phyloP scores from a whole-genome alignment of 2,113 vertebrate genomes.

The Daphoenositta chrysoptera region DNA sequence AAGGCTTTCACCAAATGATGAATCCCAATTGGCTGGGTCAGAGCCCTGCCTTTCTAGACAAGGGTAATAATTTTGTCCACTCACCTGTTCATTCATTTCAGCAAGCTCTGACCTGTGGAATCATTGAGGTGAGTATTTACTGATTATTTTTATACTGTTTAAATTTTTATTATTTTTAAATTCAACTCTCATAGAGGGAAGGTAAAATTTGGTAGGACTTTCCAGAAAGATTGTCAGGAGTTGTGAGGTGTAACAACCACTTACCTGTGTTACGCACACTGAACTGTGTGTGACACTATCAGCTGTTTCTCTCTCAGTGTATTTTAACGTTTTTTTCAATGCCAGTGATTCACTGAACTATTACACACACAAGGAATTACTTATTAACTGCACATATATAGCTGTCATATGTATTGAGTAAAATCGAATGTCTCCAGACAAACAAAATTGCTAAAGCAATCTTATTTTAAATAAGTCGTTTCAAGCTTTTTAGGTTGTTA shows the following conservation, averaged over 20 bases:
- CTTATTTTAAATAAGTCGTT: neutral
- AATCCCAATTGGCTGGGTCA: conserved; percentile 26
- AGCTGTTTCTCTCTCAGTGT: neutral
- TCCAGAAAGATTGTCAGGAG: neutral
- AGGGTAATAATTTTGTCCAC: conserved; percentile 7
- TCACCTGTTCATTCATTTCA: conserved; percentile 10
- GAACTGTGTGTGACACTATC: neutral
- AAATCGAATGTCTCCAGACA: neutral
- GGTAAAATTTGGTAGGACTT: neutral
- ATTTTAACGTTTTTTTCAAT: neutral
- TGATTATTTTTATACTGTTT: neutral
- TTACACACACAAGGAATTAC: neutral
- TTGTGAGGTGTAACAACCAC: neutral
- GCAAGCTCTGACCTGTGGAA: neutral
- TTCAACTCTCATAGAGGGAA: neutral
- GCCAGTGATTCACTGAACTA: neutral
- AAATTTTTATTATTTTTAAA: neutral
- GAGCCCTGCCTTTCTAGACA: conserved; percentile 30
- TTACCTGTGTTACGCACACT: neutral
- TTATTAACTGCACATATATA: neutral
- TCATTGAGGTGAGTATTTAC: conserved; percentile 27
- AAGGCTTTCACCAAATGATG: conserved; percentile 11
- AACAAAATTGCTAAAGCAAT: neutral
- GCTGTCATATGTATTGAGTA: neutral
- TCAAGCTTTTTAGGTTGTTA: neutral